These are phyloP conservation scores for Cyanistes caeruleus DNA, from an alignment of 2,113 vertebrate genomes.

Conservation along the genomic window DNA sequence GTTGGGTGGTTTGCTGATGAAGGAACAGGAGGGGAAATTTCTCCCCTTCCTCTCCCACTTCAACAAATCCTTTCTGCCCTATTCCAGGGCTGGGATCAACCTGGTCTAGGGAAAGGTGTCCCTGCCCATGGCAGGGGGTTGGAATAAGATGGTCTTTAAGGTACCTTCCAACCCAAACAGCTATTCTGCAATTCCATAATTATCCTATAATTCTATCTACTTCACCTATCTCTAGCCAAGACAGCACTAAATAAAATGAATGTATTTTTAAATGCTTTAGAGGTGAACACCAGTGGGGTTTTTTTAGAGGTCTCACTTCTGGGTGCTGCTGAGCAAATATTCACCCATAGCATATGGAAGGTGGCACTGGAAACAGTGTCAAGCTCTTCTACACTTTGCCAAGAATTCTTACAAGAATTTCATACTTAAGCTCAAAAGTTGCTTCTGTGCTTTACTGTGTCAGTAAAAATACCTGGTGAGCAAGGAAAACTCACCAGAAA, in stretches of 20 bases:
- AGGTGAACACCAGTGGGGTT: background rate
- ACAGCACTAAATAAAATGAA: background rate
- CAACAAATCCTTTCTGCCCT: background rate
- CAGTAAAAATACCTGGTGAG: background rate
- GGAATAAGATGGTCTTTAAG: background rate
- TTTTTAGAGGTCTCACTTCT: background rate
- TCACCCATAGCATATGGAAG: background rate
- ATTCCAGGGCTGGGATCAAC: background rate
- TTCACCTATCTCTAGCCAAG: background rate
- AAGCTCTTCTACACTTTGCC: background rate
- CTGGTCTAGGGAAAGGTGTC: background rate
- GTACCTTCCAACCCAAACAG: background rate
- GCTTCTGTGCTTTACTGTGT: background rate
- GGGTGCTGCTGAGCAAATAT: background rate
- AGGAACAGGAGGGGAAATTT: background rate
- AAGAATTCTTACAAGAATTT: background rate
- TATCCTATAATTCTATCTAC: background rate
- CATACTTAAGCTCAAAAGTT: background rate
- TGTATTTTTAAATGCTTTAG: background rate
- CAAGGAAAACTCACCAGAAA: background rate
- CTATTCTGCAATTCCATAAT: background rate
- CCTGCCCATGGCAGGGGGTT: accelerated
- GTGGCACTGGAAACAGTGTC: background rate
- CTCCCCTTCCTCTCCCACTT: background rate
- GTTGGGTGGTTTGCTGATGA: background rate